Percentiles rank a stretch among this genome's conserved stretches.
Evolutionary conservation across 2,888 invertebrate species (phyloP).

Genomic region (Isoperla grammatica): DNA sequence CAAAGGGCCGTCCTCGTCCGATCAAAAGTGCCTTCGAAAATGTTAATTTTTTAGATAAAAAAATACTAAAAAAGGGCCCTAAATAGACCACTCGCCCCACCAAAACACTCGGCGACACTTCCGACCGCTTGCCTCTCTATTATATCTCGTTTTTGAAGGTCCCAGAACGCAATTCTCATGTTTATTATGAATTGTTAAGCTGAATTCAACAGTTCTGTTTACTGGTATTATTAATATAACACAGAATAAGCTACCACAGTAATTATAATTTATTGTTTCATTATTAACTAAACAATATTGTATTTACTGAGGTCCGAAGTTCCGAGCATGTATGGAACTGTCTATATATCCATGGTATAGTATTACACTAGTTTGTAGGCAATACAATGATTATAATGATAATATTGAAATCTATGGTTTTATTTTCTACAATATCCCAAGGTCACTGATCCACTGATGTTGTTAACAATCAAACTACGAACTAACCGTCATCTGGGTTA

Average conservation of each 20-base stretch:
- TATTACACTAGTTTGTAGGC: constrained; percentile 33
- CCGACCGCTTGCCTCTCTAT: constrained; percentile 26
- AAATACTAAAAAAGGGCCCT: constrained; percentile 77
- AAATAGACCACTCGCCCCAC: constrained; percentile 75
- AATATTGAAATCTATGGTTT: constrained; percentile 30
- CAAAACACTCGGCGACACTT: constrained; percentile 44
- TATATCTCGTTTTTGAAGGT: constrained; percentile 33
- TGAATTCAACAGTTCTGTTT: constrained; percentile 31
- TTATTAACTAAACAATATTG: constrained; percentile 30
- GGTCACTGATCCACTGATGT: constrained; percentile 19
- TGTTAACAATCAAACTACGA: neutral
- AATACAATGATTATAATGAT: constrained; percentile 31
- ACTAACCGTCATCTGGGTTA: too few species aligned
- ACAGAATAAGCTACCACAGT: constrained; percentile 21
- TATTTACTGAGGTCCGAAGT: constrained; percentile 30
- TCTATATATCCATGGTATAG: constrained; percentile 31
- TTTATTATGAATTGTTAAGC: constrained; percentile 30
- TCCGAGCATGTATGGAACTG: constrained; percentile 28
- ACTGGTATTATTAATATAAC: constrained; percentile 28
- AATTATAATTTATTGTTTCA: constrained; percentile 30
- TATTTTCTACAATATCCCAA: constrained; percentile 25
- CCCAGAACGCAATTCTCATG: constrained; percentile 31
- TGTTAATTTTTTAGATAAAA: constrained; percentile 70
- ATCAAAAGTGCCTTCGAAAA: constrained; percentile 88
- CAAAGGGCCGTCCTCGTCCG: constrained; percentile 86